Evolutionary conservation across 2,113 vertebrate species (phyloP).

Genomic region (Formicarius rufipectus): DNA sequence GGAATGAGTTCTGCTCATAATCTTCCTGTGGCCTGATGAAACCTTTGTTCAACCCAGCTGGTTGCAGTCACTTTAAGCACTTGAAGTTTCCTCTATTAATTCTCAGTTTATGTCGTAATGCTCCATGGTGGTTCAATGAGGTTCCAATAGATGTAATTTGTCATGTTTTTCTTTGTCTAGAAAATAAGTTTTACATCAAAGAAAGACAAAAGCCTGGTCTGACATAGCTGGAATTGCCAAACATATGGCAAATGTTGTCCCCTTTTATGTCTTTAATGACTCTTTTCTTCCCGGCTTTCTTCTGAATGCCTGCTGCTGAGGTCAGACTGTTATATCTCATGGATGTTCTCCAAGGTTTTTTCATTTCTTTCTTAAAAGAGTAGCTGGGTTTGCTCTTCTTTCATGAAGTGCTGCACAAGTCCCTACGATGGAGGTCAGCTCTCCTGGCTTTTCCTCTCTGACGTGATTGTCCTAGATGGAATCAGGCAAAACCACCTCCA

Average conservation of each 20-base stretch:
- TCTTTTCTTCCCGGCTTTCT: background rate
- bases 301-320: background rate
- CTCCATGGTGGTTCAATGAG: background rate
- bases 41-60: conserved; percentile 7
- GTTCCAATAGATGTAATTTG: background rate
- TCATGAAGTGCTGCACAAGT: background rate
- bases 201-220: background rate
- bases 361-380: background rate
- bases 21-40: conserved; percentile 14
- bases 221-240: background rate
- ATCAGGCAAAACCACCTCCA: background rate
- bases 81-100: conserved; percentile 12
- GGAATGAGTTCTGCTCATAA: background rate
- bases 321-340: background rate
- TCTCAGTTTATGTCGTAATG: background rate
- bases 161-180: background rate
- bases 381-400: background rate
- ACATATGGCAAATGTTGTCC: background rate
- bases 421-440: background rate
- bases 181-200: background rate
- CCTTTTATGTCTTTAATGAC: background rate
- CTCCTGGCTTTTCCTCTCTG: background rate
- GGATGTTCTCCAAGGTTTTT: background rate
- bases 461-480: background rate
- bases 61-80: background rate